Evolutionary conservation across 2,888 invertebrate species (phyloP).

Genomic region (Cyrtodaria siliqua): DNA sequence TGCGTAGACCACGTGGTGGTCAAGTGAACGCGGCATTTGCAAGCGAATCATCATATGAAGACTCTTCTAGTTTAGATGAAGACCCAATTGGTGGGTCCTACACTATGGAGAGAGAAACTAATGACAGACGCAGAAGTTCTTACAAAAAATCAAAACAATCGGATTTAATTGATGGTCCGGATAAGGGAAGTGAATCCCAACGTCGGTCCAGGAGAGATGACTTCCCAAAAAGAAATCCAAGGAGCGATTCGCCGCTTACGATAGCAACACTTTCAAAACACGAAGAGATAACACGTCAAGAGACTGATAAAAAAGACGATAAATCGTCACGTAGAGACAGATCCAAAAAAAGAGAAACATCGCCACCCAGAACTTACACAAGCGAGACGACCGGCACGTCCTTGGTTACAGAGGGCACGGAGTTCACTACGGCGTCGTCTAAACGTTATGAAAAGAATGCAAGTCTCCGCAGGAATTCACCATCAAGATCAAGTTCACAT

Average conservation of each 20-base stretch:
- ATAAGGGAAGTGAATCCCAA: slow-evolving; percentile 29
- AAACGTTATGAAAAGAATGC: slow-evolving; percentile 51
- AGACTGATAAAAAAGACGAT: slow-evolving; percentile 35
- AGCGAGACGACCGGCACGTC: slow-evolving; percentile 52
- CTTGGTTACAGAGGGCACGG: slow-evolving; percentile 50
- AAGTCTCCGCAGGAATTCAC: slow-evolving; percentile 57
- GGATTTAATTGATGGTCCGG: slow-evolving; percentile 17
- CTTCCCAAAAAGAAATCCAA: slow-evolving; percentile 54
- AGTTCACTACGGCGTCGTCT: slow-evolving; percentile 50
- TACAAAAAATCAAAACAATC: slow-evolving; percentile 39
- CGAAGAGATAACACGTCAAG: slow-evolving; percentile 48
- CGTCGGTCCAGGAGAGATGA: slow-evolving; percentile 51
- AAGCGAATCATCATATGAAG: slow-evolving; percentile 58
- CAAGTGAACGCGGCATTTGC: slow-evolving; percentile 52
- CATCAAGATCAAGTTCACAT: slow-evolving; percentile 59
- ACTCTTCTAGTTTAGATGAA: slow-evolving; percentile 58
- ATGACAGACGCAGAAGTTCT: slow-evolving; percentile 34
- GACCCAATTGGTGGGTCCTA: slow-evolving; percentile 44
- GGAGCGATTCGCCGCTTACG: slow-evolving; percentile 63
- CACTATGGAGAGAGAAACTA: slow-evolving; percentile 47
- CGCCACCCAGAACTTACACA: slow-evolving; percentile 46
- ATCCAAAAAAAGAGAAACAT: slow-evolving; percentile 39
- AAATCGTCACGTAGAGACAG: slow-evolving; percentile 22
- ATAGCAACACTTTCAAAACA: slow-evolving; percentile 57
- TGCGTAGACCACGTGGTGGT: slow-evolving; percentile 56